A percentile compares a stretch with the other conserved stretches of the same genome.
phyloP scores from a whole-genome alignment of 2,797 vertebrate species.

The Eupleurogrammus muticus region DNA sequence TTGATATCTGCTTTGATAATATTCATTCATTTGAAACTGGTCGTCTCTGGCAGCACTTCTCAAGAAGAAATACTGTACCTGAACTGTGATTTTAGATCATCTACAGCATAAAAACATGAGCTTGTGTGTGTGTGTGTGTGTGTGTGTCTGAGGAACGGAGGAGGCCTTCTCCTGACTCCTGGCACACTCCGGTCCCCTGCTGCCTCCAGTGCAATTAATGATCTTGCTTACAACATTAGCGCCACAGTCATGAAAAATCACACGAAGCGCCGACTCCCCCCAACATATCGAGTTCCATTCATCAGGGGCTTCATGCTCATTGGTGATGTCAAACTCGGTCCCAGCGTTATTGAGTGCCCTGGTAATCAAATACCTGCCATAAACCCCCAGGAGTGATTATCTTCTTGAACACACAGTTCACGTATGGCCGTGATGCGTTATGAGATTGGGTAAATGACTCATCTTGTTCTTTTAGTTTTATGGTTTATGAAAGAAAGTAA shows the following conservation, averaged over 20 bases:
- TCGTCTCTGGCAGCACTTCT: conserved; percentile 18
- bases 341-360: conserved; percentile 58
- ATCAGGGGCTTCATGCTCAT: conserved; percentile 65
- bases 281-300: conserved; percentile 68
- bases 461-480: conserved; percentile 21
- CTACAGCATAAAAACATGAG: conserved; percentile 5
- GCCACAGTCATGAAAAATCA: conserved; percentile 70
- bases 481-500: not conserved
- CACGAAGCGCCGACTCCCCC: conserved; percentile 53
- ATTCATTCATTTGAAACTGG: conserved; percentile 29
- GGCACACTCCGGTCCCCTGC: conserved; percentile 44
- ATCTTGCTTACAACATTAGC: conserved; percentile 71
- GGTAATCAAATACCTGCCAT: conserved; percentile 60
- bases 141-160: conserved; percentile 30
- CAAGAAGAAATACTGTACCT: not conserved
- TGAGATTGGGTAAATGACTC: conserved; percentile 29
- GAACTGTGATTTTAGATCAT: conserved; percentile 36
- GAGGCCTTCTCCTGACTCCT: conserved; percentile 31
- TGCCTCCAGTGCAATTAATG: conserved; percentile 69
- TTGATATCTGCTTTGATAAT: conserved; percentile 14
- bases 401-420: conserved; percentile 33
- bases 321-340: conserved; percentile 63
- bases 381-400: conserved; percentile 47
- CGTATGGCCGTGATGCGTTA: conserved; percentile 25
- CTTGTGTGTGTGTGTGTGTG: conserved; percentile 15